Evolutionary conservation across 2,797 vertebrate genomes (phyloP), one percentile per base, ranked within the genome.

Genomic region (Argya squamiceps): DNA sequence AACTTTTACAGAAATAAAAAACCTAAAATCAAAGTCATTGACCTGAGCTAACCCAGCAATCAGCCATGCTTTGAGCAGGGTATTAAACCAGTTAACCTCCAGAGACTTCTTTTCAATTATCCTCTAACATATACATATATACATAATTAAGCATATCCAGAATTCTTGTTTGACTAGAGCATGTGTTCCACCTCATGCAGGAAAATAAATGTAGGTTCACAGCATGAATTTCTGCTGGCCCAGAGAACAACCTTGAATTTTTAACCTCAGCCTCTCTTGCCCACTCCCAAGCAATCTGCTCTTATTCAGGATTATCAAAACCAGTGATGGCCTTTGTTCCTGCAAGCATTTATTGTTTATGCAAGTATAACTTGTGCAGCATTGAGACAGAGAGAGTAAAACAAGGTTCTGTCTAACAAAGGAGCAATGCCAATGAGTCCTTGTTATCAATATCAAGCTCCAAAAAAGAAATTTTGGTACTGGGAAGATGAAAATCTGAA

Each of bases 371-470:
- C 88, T 84, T 36, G 43, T 68, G 68, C 76, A 59, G 53, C 27
- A 55, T 6, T 34, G 59, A 92, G 83, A 41, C 0, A 89, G 74
- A 62, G 26, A 63, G 43, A 62, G 29, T 52, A 93, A 94, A 95
- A 97, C 88, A 92, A 65, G 65, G 58, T 50, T 47, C 44, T 22
- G 11, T 65, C 1, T 75, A 39, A 94, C 89, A 90, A 88, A 95
- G 76, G 11, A 92, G 80, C 59, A 88, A 94, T 76, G 78, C 58
- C 92, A 86, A 67, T 62, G 78, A 92, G 69, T 30, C 41, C 83
- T 90, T 76, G 58, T 88, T 84, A 90, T 90, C 95, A 88, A 65
- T 55, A 85, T 79, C 90, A 92, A 59, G 70, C 55, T 90, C 86
- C 85, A 76, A 49, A 90, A 84, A 39, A 80, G 76, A 81, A 59